Base-by-base conservation (phyloP, 2,113 vertebrate genomes). In the Ailurus styani region DNA sequence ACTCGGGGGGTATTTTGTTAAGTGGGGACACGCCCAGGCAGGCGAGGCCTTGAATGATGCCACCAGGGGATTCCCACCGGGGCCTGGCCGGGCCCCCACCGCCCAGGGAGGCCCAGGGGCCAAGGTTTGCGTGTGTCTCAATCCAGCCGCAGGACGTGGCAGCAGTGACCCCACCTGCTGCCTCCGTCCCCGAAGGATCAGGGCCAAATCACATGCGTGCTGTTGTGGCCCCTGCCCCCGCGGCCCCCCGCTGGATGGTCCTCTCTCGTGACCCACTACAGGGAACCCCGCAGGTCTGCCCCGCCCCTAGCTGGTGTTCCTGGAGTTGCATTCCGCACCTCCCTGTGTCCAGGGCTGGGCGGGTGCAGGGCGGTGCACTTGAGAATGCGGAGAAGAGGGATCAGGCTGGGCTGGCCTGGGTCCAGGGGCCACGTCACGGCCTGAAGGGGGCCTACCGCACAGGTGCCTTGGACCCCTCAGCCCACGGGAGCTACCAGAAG, bases 241-340 rank as follows among this genome's bases (percentile, higher is more conserved):
- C 0, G 1, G 45, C 37, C 37, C 52, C 25, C 4, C 6, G 6
- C 8, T 10, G 17, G 5, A 31, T 0, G 3, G 8, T 52, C 45
- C 34, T 73, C 54, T 42, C 37, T 34, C 5, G 47, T 54, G 7
- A 7, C 52, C 9, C 42, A 0, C 50, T 18, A 12, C 27, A 31
- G 20, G 42, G n/a, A 84, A 83, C 4, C 66, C 75, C 5, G 29
- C 6, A 14, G 79, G 27, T 23, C 70, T 34, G 50, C 15, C 54
- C 10, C 50, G 27, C 78, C 10, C 52, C 45, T 31, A 66, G 18
- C n/a, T n/a, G 25, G 10, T 54, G 23, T 54, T 34, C 23, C 6
- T 40, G 29, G 90, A 55, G 64, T 85, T 5, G 18, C 42, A 82
- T 68, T 20, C 47, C 50, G 29, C 27, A 17, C n/a, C 40, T 37